Conservation (phyloP, 2,113 vertebrate genomes). For the Tupaia tana region DNA sequence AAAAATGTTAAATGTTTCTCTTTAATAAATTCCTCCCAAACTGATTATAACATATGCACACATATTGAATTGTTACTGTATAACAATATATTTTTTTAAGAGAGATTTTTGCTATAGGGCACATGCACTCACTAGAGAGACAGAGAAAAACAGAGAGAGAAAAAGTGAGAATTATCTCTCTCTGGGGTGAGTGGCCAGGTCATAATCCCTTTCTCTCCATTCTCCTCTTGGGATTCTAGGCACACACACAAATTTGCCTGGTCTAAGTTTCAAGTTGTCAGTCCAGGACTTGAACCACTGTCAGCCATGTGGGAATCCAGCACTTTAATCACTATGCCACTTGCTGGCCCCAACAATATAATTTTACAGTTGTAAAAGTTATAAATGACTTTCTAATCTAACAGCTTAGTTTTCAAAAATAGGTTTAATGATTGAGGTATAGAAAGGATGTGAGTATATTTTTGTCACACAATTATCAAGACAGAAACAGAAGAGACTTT, state of each 20-base stretch:
- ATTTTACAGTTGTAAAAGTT: conserved; percentile 10
- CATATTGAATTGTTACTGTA: background rate
- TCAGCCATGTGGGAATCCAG: too few relatives aligned
- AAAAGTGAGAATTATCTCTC: too few relatives aligned
- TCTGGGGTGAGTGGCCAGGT: too few relatives aligned
- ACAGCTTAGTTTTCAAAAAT: background rate
- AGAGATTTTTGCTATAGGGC: too few relatives aligned
- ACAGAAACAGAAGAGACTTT: background rate
- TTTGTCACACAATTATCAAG: background rate
- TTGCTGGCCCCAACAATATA: background rate
- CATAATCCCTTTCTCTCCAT: too few relatives aligned
- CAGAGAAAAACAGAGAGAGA: too few relatives aligned
- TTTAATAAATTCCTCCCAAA: background rate
- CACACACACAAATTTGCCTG: too few relatives aligned
- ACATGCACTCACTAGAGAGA: too few relatives aligned
- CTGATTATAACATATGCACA: background rate
- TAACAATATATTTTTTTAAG: background rate
- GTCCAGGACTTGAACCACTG: too few relatives aligned
- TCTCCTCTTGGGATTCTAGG: too few relatives aligned
- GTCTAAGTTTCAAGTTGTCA: too few relatives aligned
- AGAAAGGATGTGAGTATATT: background rate
- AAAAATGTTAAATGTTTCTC: conserved; percentile 38
- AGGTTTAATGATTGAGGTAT: background rate
- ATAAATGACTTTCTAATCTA: background rate
- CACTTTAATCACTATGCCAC: too few relatives aligned